These are phyloP conservation scores for Drosophila pallidifrons DNA, from an alignment of 1,140 invertebrate species.

Conservation along the genomic window DNA sequence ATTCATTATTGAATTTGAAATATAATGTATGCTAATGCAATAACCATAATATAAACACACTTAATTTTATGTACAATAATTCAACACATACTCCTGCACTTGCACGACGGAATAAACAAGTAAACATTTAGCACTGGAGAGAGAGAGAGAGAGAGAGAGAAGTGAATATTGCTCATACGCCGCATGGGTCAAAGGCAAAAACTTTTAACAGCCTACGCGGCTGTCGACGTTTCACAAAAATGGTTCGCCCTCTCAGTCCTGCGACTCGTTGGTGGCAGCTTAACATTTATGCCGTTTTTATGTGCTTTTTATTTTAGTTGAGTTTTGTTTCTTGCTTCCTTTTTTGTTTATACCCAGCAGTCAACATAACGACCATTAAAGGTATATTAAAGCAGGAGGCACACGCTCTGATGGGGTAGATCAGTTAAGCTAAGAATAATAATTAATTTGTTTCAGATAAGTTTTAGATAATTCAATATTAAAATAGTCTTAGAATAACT, in stretches of 20 bases:
- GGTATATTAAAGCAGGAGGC: conserved; percentile 3
- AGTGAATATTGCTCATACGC: conserved; percentile 31
- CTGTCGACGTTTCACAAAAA: conserved; percentile 26
- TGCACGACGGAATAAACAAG: not conserved
- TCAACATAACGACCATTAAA: conserved; percentile 18
- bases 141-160: no score
- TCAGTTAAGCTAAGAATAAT: not conserved
- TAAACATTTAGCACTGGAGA: not conserved
- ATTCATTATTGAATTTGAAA: conserved; percentile 19
- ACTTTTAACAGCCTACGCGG: conserved; percentile 42
- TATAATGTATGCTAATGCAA: conserved; percentile 39
- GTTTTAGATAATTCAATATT: no score
- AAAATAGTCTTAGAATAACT: no score
- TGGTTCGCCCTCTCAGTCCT: conserved; percentile 8
- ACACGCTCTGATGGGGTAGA: not conserved
- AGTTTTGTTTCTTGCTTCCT: conserved; percentile 25
- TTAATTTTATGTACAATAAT: conserved; percentile 45
- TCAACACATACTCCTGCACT: conserved; percentile 16
- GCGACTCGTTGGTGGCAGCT: conserved; percentile 30
- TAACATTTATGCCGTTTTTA: conserved; percentile 51
- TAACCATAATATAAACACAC: conserved; percentile 37
- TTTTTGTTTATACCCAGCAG: conserved; percentile 10
- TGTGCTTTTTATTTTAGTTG: conserved; percentile 48
- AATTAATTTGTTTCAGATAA: not conserved
- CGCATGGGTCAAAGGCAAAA: conserved; percentile 24